A percentile compares a stretch with the other conserved stretches of the same genome.
Evolutionary conservation across 2,797 vertebrate genomes (phyloP).

Genomic region (Meriones psammophilus): DNA sequence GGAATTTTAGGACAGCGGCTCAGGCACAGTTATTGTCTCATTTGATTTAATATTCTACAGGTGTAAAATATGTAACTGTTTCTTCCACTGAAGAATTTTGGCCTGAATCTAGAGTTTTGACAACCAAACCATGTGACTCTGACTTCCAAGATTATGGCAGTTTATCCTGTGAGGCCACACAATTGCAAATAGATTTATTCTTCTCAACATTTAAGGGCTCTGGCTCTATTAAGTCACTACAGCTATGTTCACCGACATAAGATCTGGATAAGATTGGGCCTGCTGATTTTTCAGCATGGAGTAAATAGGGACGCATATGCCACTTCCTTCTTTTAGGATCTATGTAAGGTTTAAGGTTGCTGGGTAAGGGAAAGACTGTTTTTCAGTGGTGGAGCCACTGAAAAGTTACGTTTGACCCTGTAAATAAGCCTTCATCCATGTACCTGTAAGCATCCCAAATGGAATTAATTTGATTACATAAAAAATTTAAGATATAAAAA

Average conservation of each 20-base stretch:
- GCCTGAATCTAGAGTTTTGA: not conserved
- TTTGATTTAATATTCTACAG: not conserved
- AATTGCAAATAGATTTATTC: not conserved
- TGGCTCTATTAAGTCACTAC: not conserved
- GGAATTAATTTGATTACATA: not conserved
- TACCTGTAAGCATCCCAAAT: not conserved
- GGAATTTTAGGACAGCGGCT: not conserved
- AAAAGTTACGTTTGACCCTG: not conserved
- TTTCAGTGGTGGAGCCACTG: too few species aligned
- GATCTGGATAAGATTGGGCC: not conserved
- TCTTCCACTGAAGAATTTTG: not conserved
- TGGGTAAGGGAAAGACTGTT: not conserved
- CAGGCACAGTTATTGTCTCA: not conserved
- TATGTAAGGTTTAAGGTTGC: not conserved
- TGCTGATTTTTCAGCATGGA: not conserved
- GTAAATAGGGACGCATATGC: not conserved
- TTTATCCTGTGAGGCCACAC: not conserved
- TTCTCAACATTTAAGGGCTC: not conserved
- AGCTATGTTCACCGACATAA: not conserved
- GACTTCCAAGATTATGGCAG: not conserved
- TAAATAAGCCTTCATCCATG: not conserved
- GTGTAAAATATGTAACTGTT: not conserved
- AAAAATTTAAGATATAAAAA: not conserved
- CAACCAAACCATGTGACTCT: not conserved
- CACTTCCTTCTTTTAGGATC: not conserved